Evolutionary conservation across 2,888 invertebrate genomes (phyloP), one percentile per base, ranked within the genome.

Genomic region (Philereme transversata): DNA sequence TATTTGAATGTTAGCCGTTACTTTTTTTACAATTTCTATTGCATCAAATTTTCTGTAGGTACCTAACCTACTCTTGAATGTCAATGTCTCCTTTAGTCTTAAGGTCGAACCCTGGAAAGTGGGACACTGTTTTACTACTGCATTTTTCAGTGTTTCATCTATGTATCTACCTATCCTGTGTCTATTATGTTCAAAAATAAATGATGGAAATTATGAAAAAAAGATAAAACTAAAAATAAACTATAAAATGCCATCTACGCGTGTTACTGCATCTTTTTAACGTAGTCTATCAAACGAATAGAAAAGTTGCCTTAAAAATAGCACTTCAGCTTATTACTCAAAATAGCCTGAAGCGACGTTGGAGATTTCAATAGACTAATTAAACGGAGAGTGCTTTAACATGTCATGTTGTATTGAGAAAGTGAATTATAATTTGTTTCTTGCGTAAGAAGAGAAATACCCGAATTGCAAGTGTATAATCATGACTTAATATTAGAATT

Each of bases 321-420:
- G 77, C 77, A 80, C 78, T 81, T 54, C 43, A 75, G 57, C 62
- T 66, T 62, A 60, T 73, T 68, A 60, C 60, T 70, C 57, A 60
- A 67, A 72, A 69, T 68, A 69, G 68, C 72, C 65, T 70, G 64
- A 59, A 69, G 68, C 64, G 68, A 67, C 64, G 68, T 68, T 62
- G 68, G 61, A 64, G 53, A 67, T 67, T 68, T 70, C 62, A 68
- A 70, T 69, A 61, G 65, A 71, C 74, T 78, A 78, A 82, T 82
- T 81, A 80, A 75, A 65, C 76, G 55, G 67, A 78, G 69, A 72
- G 69, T 70, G 70, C 79, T 82, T 70, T 54, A 73, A 64, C 62
- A 67, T 70, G 68, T 70, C 72, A 70, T 65, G 65, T 67, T 47
- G 60, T 51, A 57, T 60, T 54, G 55, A 60, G 57, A 65, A 64